A percentile compares a stretch with the other conserved stretches of the same genome.
Conservation (phyloP, 2,113 vertebrate species). For the Dendropsophus ebraccatus region DNA sequence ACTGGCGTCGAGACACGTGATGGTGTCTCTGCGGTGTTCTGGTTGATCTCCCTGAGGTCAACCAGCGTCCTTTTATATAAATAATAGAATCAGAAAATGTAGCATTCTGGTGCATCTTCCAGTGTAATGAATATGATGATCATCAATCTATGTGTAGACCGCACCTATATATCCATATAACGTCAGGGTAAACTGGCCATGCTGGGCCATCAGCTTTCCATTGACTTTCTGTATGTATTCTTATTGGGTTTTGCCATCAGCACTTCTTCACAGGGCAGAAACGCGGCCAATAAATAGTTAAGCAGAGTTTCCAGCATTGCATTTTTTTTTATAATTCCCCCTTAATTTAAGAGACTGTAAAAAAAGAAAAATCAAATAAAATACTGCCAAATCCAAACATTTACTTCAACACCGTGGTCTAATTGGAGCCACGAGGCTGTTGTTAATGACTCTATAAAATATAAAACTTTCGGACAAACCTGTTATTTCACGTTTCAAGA, state of each 20-base stretch:
- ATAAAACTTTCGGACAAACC: constrained; percentile 56
- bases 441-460: constrained; percentile 58
- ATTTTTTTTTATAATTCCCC: constrained; percentile 13
- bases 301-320: not conserved
- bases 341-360: constrained; percentile 39
- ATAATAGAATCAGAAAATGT: no score
- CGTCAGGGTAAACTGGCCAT: no score
- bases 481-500: constrained; percentile 59
- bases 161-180: no score
- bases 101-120: no score
- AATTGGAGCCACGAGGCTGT: constrained; percentile 59
- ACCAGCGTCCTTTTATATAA: no score
- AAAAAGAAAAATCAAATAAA: constrained; percentile 37
- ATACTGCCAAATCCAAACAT: constrained; percentile 38
- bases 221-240: not conserved
- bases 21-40: no score
- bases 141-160: no score
- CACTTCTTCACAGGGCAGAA: not conserved
- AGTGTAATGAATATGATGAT: no score
- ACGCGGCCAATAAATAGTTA: constrained; percentile 30
- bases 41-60: no score
- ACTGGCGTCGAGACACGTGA: no score
- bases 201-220: no score
- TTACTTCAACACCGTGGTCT: constrained; percentile 49
- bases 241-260: not conserved